phyloP scores from a whole-genome alignment of 2,113 vertebrate genomes.

The Jaculus jaculus region DNA sequence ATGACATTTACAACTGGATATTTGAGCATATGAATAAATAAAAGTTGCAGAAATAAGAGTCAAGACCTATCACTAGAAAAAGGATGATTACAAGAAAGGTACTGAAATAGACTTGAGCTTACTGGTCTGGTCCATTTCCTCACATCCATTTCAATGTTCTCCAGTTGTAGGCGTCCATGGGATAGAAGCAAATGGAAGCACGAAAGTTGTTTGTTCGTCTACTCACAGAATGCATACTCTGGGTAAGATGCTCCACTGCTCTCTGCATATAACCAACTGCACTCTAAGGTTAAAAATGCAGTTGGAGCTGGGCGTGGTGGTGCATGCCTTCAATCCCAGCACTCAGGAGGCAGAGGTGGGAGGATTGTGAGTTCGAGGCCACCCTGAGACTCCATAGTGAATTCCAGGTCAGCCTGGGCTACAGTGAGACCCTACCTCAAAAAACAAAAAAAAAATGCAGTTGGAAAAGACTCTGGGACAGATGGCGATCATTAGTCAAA shows the following conservation, averaged over 20 bases:
- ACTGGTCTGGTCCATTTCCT: slow-evolving; percentile 7
- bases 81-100: not conserved
- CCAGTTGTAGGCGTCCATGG: not conserved
- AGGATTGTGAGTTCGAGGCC: too few relatives aligned
- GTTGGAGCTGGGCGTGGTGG: too few relatives aligned
- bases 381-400: too few relatives aligned
- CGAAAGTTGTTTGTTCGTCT: not conserved
- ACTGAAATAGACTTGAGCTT: slow-evolving; percentile 17
- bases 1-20: slow-evolving; percentile 45
- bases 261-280: slow-evolving; percentile 18
- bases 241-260: not conserved
- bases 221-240: slow-evolving; percentile 14
- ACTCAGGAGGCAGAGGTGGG: too few relatives aligned
- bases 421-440: too few relatives aligned
- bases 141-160: slow-evolving; percentile 9
- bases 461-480: not conserved
- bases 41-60: not conserved
- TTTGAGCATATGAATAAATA: slow-evolving; percentile 53
- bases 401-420: too few relatives aligned
- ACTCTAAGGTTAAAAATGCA: slow-evolving; percentile 15
- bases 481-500: not conserved
- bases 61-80: slow-evolving; percentile 24
- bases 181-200: slow-evolving; percentile 8
- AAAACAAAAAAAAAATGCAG: slow-evolving; percentile 12
- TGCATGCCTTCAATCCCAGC: too few relatives aligned